Base-by-base conservation (phyloP, 30 jellyfish, hydroid and myxozoan genomes). In the Turritopsis dohrnii region DNA sequence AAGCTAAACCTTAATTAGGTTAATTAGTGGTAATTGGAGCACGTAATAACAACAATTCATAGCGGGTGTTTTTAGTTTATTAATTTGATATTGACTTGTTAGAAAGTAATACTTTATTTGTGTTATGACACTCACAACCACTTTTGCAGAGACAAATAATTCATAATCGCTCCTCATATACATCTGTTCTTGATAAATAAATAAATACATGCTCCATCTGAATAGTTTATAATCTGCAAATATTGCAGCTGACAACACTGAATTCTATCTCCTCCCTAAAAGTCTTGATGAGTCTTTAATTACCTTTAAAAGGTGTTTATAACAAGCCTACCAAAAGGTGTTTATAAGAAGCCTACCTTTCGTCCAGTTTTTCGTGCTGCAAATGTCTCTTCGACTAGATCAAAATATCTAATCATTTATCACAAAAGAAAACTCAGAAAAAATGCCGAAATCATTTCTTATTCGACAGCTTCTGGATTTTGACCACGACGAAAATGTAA, bases 371-470 rank as follows among this genome's bases (percentile, higher is more conserved):
- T 41, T 41, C 60, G 60, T 41, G 60, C 60, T 41, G 60, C 13
- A 13, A 41, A 41, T 41, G 60, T n/a, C n/a, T n/a, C 60, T 41
- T 13, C 60, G 13, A 41, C 13, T 41, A 41, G 13, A 41, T 3
- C 60, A 41, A 5, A 41, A 3, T 41, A 3, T 41, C 9, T 41
- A 5, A 41, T n/a, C n/a, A n/a, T n/a, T n/a, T n/a, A n/a, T n/a
- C n/a, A n/a, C n/a, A n/a, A n/a, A n/a, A n/a, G n/a, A n/a, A n/a
- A n/a, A n/a, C n/a, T n/a, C n/a, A n/a, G n/a, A 13, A 41, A 41
- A 41, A 3, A 90, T 90, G 97, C 95, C 97, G 18, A 84, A 89
- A 24, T 90, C 97, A 65, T 90, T 90, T 72, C 89, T 90, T 0
- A 90, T 90, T 19, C 81, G 94, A 23, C 86, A 90, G 75, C 71